These are phyloP conservation scores for Rhinophrynus dorsalis DNA, from an alignment of 2,797 vertebrate species.

Conservation along the genomic window DNA sequence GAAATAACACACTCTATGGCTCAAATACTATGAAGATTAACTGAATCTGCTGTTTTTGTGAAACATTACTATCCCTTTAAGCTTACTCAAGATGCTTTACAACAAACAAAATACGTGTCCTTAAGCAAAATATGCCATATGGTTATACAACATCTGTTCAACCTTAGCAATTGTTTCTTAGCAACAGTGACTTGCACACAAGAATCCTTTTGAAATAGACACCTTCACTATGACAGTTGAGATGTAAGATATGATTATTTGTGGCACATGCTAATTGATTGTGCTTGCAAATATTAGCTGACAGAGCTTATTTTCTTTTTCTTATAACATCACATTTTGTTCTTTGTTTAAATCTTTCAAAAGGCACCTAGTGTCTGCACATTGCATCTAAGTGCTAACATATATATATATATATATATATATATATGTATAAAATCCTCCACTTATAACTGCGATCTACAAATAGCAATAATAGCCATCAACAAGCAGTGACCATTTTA, in stretches of 20 bases:
- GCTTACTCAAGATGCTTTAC: too few species aligned
- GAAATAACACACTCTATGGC: too few species aligned
- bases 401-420: neutral
- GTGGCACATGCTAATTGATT: neutral
- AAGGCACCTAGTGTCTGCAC: constrained; percentile 7
- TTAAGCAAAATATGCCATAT: neutral
- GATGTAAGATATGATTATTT: neutral
- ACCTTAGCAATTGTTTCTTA: constrained; percentile 1
- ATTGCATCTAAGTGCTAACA: neutral
- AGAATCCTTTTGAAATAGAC: neutral
- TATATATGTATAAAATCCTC: too few species aligned
- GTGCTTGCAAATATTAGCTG: constrained; percentile 2
- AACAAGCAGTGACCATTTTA: neutral
- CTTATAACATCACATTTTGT: neutral
- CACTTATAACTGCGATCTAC: neutral
- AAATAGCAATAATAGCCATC: constrained; percentile 2
- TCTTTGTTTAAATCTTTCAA: neutral
- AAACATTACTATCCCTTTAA: too few species aligned
- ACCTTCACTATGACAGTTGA: neutral
- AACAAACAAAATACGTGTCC: too few species aligned
- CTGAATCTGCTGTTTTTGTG: too few species aligned
- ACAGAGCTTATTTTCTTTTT: neutral
- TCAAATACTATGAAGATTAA: too few species aligned
- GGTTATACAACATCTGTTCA: neutral
- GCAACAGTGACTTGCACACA: neutral